Evolutionary conservation across 2,113 vertebrate genomes (phyloP).

Genomic region (Strigops habroptila): DNA sequence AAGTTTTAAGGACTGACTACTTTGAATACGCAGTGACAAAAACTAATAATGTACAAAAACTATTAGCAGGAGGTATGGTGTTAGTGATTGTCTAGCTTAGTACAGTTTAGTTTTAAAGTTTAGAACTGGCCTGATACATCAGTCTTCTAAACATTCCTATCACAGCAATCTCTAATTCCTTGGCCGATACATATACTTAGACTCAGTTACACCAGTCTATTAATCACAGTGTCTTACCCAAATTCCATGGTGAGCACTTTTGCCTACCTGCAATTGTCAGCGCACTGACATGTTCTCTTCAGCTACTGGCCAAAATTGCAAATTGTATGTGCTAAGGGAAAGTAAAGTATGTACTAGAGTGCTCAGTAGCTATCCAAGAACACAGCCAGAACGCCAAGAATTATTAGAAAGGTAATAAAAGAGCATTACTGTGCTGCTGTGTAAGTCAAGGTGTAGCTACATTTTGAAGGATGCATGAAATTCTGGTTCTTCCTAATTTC

Average conservation of each 20-base stretch:
- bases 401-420: neutral
- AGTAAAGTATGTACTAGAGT: neutral
- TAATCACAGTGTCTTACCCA: neutral
- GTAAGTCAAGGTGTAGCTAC: neutral
- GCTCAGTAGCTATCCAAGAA: neutral
- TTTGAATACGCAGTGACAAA: neutral
- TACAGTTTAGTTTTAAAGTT: neutral
- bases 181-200: neutral
- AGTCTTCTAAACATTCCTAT: neutral
- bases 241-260: neutral
- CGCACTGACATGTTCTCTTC: neutral
- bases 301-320: neutral
- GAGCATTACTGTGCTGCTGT: neutral
- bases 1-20: neutral
- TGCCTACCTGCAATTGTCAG: neutral
- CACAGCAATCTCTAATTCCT: neutral
- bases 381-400: neutral
- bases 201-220: neutral
- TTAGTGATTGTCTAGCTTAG: neutral
- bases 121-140: neutral
- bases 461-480: neutral
- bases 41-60: neutral
- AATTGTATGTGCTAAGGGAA: neutral
- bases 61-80: neutral
- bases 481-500: neutral